Percentiles rank a stretch among this genome's conserved stretches.
Evolutionary conservation across 2,797 vertebrate genomes (phyloP).

Genomic region (Pteropus rufus): DNA sequence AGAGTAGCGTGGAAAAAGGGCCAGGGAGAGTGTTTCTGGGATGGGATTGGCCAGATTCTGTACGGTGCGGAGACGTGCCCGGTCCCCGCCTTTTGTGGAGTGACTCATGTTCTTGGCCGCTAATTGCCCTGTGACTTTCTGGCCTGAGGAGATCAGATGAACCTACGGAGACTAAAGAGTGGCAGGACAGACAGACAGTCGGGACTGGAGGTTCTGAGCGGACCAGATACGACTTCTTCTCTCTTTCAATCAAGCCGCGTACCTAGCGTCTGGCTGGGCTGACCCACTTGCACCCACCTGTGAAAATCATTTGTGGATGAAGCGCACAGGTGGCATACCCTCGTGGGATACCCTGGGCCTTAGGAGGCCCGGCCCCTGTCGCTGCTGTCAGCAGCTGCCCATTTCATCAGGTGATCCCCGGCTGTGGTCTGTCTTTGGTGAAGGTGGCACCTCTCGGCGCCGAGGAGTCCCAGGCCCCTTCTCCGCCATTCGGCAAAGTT

Average conservation of each 20-base stretch:
- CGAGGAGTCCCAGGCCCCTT: accelerated
- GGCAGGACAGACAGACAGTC: not conserved
- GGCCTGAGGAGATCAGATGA: not conserved
- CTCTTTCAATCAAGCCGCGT: not conserved
- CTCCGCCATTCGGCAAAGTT: not conserved
- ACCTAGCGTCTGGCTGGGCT: accelerated
- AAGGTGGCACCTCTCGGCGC: not conserved
- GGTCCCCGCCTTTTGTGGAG: not conserved
- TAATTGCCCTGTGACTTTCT: no score
- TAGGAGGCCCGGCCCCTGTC: accelerated
- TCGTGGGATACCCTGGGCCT: accelerated
- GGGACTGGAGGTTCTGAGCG: no score
- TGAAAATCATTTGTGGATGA: accelerated
- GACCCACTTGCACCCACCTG: accelerated
- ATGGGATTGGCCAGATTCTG: no score
- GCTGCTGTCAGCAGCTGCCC: not conserved
- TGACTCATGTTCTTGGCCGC: not conserved
- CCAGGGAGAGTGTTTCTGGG: no score
- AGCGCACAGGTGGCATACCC: no score
- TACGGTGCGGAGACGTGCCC: not conserved
- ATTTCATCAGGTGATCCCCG: not conserved
- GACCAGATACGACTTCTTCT: accelerated
- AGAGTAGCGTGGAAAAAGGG: not conserved
- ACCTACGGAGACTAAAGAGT: not conserved
- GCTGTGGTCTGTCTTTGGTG: not conserved